Conservation (phyloP, 2,113 vertebrate genomes). For the Petaurus breviceps region DNA sequence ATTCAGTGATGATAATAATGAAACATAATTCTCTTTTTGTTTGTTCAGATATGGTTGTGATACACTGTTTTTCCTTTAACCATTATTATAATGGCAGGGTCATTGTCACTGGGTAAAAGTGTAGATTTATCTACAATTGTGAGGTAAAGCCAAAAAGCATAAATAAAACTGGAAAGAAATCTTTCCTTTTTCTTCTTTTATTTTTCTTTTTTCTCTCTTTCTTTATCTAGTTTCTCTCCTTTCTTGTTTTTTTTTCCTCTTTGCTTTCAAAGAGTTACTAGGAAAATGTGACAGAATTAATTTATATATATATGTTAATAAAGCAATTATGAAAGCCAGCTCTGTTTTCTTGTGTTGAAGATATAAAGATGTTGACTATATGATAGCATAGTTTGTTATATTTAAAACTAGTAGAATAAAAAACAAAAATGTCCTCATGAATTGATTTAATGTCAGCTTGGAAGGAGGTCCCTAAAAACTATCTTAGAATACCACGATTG, state of each 20-base stretch:
- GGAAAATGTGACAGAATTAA: neutral
- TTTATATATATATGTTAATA: neutral
- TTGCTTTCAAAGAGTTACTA: neutral
- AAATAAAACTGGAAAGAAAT: neutral
- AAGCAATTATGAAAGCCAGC: neutral
- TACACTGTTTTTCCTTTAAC: neutral
- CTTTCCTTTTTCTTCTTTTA: neutral
- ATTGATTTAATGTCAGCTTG: neutral
- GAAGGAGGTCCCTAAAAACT: neutral
- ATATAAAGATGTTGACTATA: neutral
- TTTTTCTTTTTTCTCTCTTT: neutral
- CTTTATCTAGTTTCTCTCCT: neutral
- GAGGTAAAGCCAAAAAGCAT: neutral
- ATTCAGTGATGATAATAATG: neutral
- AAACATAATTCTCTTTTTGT: neutral
- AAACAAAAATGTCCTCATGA: neutral
- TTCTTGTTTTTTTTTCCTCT: neutral
- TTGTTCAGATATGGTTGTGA: neutral
- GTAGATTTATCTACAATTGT: neutral
- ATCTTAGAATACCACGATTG: neutral
- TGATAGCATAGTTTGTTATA: neutral
- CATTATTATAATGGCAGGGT: neutral
- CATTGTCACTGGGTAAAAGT: neutral
- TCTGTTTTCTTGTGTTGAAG: neutral
- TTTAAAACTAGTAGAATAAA: neutral